phyloP scores from a whole-genome alignment of 2,797 vertebrate genomes.

The Hephaestus fuliginosus region DNA sequence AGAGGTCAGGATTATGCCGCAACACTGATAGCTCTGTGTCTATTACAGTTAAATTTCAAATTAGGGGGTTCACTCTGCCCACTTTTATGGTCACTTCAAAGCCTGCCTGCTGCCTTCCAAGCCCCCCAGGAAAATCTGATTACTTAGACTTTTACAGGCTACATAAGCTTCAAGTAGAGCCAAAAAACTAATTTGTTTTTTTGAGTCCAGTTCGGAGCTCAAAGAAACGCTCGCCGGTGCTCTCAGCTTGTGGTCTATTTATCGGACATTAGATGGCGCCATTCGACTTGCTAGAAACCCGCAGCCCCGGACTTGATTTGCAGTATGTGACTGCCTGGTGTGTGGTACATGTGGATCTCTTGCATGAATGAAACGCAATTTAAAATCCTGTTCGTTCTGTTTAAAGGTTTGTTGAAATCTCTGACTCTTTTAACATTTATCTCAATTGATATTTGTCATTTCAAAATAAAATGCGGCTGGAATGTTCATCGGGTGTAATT shows the following conservation, averaged over 20 bases:
- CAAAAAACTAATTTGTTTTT: conserved; percentile 54
- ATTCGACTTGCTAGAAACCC: conserved; percentile 79
- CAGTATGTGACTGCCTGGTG: conserved; percentile 52
- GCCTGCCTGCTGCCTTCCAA: conserved; percentile 47
- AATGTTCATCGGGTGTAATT: conserved; percentile 12
- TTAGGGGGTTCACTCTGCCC: conserved; percentile 72
- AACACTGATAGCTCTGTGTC: conserved; percentile 76
- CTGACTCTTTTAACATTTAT: conserved; percentile 42
- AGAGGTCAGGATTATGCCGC: conserved; percentile 77
- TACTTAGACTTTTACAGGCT: conserved; percentile 59
- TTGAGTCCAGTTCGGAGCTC: conserved; percentile 48
- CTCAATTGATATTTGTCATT: conserved; percentile 47
- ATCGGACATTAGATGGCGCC: conserved; percentile 83
- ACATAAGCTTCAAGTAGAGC: conserved; percentile 46
- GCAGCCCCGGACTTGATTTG: conserved; percentile 26
- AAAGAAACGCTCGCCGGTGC: neutral
- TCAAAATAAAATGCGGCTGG: conserved; percentile 11
- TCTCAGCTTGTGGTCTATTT: conserved; percentile 43
- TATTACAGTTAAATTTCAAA: conserved; percentile 81
- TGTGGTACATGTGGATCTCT: conserved; percentile 59
- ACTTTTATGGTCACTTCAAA: conserved; percentile 81
- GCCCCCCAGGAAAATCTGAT: conserved; percentile 64
- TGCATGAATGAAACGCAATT: conserved; percentile 63
- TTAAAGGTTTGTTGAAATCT: conserved; percentile 55
- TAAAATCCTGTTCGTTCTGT: conserved; percentile 57